phyloP scores from a whole-genome alignment of 2,888 invertebrate genomes.

The Tipula unca region DNA sequence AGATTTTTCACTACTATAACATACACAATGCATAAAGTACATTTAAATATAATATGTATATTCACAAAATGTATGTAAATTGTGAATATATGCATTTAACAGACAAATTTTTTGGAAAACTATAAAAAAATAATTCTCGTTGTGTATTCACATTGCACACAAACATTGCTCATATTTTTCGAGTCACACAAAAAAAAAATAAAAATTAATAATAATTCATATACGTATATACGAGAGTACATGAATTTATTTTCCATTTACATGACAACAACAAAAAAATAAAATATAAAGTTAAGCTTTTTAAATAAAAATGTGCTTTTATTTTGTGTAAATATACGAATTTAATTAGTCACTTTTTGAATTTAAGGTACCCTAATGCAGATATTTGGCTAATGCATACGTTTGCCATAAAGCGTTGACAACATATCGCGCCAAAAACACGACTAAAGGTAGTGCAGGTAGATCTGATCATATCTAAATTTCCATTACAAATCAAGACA shows the following conservation, averaged over 20 bases:
- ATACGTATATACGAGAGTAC: background rate
- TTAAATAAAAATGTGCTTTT: background rate
- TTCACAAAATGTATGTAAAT: background rate
- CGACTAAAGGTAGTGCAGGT: background rate
- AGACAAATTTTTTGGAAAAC: background rate
- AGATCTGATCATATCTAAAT: no score
- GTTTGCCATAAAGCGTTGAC: background rate
- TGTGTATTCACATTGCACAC: background rate
- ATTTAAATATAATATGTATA: background rate
- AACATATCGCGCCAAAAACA: background rate
- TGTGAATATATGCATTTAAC: background rate
- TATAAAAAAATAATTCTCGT: background rate
- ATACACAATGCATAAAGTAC: background rate
- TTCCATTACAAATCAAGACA: background rate
- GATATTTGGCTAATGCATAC: background rate
- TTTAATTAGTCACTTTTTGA: background rate
- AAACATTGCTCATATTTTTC: background rate
- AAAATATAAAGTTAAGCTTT: background rate
- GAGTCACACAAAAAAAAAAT: background rate
- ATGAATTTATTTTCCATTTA: background rate
- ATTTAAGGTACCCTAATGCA: background rate
- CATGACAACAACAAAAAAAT: background rate
- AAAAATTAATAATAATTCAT: background rate
- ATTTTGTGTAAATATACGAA: background rate
- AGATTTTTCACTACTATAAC: background rate